Base-by-base conservation (phyloP, 2,888 invertebrate genomes). In the Cerastoderma edule region DNA sequence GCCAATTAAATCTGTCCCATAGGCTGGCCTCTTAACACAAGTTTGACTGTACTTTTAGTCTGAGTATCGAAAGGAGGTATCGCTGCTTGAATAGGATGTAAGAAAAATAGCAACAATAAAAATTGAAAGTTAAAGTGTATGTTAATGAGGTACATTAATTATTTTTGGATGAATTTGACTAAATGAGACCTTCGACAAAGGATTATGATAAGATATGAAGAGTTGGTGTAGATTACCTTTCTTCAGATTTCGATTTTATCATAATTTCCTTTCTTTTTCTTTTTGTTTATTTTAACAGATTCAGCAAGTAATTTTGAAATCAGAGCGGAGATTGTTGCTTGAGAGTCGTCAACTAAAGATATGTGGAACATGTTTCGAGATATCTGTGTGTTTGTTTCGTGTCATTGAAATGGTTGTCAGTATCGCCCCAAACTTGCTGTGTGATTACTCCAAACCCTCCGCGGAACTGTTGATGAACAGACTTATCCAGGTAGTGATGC, bases 351-450 rank as follows among this genome's bases (percentile, higher is more conserved):
- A 96, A 89, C 93, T 96, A 67, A 96, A 96, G 91, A 95, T 96
- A 13, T 96, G 96, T 88, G 96, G 96, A 0, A 96, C 96, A 13
- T 97, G 96, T 89, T 97, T 96, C 91, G 96, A 97, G 89, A 93
- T 97, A 68, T 95, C 96, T 27, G 95, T 96, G 67, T 96, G 96
- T 0, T 92, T 97, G 72, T 94, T 96, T 74, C 94, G 97, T 65
- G 96, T 96, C 0, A 92, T 97, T 68, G 97, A 97, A 93, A 96
- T 97, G 96, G 95, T 96, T 0, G 94, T 95, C 1, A 94, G 94
- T 8, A 93, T 96, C 19, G 95, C 95, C 2, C 89, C 96, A 0
- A 93, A 94, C 35, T 92, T 96, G 60, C 95, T 96, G 69, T 95
- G 94, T 16, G 95, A 96, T 87, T 92, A 95, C 0, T 93, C 94